These are phyloP conservation scores for Smittia sp. DNA, from an alignment of 2,888 invertebrate genomes.

Conservation along the genomic window DNA sequence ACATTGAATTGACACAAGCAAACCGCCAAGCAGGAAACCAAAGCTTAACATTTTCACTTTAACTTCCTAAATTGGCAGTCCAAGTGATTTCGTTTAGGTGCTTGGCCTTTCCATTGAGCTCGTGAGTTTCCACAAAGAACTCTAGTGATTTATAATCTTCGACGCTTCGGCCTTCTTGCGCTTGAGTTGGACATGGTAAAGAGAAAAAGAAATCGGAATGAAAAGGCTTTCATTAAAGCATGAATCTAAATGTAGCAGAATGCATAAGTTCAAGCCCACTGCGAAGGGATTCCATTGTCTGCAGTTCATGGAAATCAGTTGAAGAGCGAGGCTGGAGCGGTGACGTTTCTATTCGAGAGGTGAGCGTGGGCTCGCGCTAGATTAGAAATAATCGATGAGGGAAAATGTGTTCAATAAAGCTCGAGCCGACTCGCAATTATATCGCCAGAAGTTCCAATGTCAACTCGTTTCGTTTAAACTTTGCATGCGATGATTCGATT, in stretches of 20 bases:
- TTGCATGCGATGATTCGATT: too few relatives aligned
- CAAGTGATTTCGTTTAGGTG: not conserved
- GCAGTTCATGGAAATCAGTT: too few relatives aligned
- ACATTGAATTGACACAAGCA: too few relatives aligned
- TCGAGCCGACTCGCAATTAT: too few relatives aligned
- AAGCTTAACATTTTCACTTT: not conserved
- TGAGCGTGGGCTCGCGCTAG: too few relatives aligned
- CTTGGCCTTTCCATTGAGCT: not conserved
- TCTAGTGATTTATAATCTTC: not conserved
- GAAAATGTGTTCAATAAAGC: too few relatives aligned
- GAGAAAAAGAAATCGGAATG: not conserved
- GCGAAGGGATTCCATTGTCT: too few relatives aligned
- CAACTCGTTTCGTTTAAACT: too few relatives aligned
- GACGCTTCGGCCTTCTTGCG: not conserved
- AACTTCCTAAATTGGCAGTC: not conserved
- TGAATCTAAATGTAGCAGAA: not conserved
- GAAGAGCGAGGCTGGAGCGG: too few relatives aligned
- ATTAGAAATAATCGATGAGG: too few relatives aligned
- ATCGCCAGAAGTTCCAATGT: too few relatives aligned
- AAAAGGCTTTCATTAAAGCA: not conserved
- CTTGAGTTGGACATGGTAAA: not conserved
- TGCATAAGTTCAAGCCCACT: not conserved
- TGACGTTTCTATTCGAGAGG: too few relatives aligned
- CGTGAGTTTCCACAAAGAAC: not conserved
- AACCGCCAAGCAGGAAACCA: not conserved